Evolutionary conservation across 2,888 invertebrate species (phyloP), one percentile per base, ranked within the genome.

Genomic region (Hecatera dysodea): DNA sequence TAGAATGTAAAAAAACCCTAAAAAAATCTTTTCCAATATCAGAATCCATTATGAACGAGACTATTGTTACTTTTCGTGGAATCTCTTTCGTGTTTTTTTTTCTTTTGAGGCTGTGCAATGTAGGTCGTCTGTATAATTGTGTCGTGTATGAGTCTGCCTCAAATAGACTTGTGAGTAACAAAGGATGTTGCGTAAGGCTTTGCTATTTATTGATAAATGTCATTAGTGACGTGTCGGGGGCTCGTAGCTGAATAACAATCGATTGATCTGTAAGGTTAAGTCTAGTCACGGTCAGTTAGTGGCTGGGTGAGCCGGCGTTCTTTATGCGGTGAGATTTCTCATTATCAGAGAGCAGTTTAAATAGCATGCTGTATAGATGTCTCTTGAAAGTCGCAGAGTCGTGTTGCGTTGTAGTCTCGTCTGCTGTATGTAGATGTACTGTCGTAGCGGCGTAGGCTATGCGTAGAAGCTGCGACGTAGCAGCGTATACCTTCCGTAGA

Each of bases 171-270:
- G 67, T 80, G 83, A 83, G 66, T 75, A 79, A 86, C 82, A 84
- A 84, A 85, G 86, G 80, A 85, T 79, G 86, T 92, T 92, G 91
- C 89, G 90, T 90, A 90, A 93, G 90, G 90, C 88, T 86, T 86
- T 86, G 86, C 87, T 89, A 89, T 90, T 90, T 90, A 91, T 91
- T 88, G 90, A 90, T 90, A 92, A 94, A 93, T 92, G 90, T 90
- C 91, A 91, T 91, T 90, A 90, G 83, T 89, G 89, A 77, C 82
- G 62, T 61, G 61, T 27, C 39, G 33, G 70, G 46, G 75, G 61
- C 36, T 76, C 48, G 57, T 53, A 48, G 57, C 24, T 59, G 50
- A 27, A 59, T 76, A 29, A 39, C 65, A 74, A 64, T 33, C 39
- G n/a, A 52, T 46, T 33, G 57, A 75, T 46, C 46, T 19, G 33